phyloP scores from a whole-genome alignment of 2,888 invertebrate genomes.

The Diplolepis rosae region DNA sequence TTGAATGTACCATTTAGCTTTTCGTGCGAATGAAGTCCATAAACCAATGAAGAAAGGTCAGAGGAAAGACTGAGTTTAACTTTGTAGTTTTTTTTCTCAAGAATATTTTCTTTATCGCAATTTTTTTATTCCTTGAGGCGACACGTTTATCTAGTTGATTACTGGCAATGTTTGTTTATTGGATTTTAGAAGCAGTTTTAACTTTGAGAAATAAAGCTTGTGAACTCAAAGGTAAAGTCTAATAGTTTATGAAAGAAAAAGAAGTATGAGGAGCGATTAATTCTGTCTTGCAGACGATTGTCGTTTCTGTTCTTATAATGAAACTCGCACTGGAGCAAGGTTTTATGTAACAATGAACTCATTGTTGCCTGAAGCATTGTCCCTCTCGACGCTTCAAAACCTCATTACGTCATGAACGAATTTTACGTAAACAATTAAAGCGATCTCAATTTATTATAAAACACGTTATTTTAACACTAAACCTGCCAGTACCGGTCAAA shows the following conservation, averaged over 20 bases:
- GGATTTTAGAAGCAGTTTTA: neutral
- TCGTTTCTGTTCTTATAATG: conserved; percentile 22
- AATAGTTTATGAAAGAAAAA: neutral
- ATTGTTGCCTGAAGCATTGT: conserved; percentile 23
- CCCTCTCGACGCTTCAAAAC: neutral
- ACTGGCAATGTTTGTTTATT: neutral
- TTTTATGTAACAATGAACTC: conserved; percentile 25
- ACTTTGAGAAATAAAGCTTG: neutral
- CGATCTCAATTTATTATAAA: too few relatives aligned
- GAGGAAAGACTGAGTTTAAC: neutral
- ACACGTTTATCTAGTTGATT: neutral
- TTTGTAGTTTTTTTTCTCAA: too few relatives aligned
- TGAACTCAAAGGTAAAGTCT: neutral
- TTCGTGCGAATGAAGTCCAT: neutral
- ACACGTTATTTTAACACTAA: too few relatives aligned
- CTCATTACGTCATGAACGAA: conserved; percentile 14
- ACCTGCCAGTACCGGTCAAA: too few relatives aligned
- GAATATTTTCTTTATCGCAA: too few relatives aligned
- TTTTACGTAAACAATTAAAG: neutral
- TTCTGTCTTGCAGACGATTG: conserved; percentile 16
- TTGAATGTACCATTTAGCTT: too few relatives aligned
- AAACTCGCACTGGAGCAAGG: conserved; percentile 19
- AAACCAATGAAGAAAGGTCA: neutral
- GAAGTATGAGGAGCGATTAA: neutral
- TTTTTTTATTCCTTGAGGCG: too few relatives aligned